Evolutionary conservation across 2,888 invertebrate genomes (phyloP).

Genomic region (Epinotia bilunana): DNA sequence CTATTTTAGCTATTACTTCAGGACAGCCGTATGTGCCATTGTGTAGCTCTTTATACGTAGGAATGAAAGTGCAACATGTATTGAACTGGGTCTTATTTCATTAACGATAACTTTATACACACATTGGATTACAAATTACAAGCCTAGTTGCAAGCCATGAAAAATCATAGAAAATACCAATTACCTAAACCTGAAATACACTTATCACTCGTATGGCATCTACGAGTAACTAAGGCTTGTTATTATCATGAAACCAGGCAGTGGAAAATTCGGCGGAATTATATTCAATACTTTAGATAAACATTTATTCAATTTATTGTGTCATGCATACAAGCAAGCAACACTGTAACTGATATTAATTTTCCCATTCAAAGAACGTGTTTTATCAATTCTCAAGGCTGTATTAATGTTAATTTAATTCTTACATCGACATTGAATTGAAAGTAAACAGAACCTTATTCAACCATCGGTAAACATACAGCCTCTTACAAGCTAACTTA

Average conservation of each 20-base stretch:
- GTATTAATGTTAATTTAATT: constrained; percentile 28
- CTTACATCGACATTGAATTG: neutral
- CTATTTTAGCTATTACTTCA: too few relatives aligned
- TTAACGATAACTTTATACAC: too few relatives aligned
- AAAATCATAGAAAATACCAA: neutral
- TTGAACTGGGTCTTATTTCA: too few relatives aligned
- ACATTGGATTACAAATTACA: neutral
- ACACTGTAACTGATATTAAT: constrained; percentile 10
- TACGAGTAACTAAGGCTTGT: neutral
- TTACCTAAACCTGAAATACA: neutral
- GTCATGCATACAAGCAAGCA: neutral
- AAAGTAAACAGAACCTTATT: constrained; percentile 26
- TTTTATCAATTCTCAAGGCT: constrained; percentile 25
- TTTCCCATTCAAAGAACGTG: constrained; percentile 1
- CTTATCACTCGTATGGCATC: neutral
- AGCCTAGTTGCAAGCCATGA: neutral
- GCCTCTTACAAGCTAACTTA: constrained; percentile 3
- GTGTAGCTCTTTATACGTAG: too few relatives aligned
- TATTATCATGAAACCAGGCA: neutral
- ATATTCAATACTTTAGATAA: neutral
- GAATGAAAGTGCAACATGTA: too few relatives aligned
- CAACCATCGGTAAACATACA: constrained; percentile 6
- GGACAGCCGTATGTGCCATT: too few relatives aligned
- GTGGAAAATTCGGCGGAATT: neutral
- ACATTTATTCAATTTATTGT: neutral